Conservation (phyloP, 1,140 invertebrate species). For the Brachionus calyciflorus region DNA sequence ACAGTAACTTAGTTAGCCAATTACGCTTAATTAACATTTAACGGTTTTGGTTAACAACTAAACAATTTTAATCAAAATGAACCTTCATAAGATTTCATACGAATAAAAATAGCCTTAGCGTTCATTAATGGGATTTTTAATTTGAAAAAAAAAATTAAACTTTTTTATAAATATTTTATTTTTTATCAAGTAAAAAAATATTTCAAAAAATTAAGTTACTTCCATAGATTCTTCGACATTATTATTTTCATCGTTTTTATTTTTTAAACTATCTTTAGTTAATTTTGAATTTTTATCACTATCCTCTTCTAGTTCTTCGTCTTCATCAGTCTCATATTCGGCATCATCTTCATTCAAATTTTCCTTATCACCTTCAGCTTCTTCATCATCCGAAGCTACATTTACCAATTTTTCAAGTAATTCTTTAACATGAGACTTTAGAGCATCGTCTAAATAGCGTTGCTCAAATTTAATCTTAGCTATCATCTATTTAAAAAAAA, state of each 20-base stretch:
- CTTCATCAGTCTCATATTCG: slow-evolving; percentile 30
- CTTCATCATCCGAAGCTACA: slow-evolving; percentile 22
- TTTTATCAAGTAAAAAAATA: too few relatives aligned
- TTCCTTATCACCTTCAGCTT: slow-evolving; percentile 13
- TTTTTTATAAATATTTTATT: too few relatives aligned
- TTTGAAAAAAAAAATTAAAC: too few relatives aligned
- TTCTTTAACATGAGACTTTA: slow-evolving; percentile 15
- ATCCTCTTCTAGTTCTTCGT: neutral
- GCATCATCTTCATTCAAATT: slow-evolving; percentile 28
- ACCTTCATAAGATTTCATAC: too few relatives aligned
- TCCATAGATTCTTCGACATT: slow-evolving; percentile 16
- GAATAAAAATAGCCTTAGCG: too few relatives aligned
- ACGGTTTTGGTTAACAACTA: too few relatives aligned
- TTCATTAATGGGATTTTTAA: too few relatives aligned
- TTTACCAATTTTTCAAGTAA: neutral
- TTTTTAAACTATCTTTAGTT: slow-evolving; percentile 36
- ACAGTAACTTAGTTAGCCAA: too few relatives aligned
- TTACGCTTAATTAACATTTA: too few relatives aligned
- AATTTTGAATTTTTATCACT: neutral
- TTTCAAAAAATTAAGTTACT: neutral
- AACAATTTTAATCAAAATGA: too few relatives aligned
- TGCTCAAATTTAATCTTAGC: slow-evolving; percentile 34
- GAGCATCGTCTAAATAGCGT: slow-evolving; percentile 21
- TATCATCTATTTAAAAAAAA: too few relatives aligned
- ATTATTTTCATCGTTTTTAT: slow-evolving; percentile 23